Base-by-base conservation (phyloP, 2,113 vertebrate species). In the Microtus ochrogaster region DNA sequence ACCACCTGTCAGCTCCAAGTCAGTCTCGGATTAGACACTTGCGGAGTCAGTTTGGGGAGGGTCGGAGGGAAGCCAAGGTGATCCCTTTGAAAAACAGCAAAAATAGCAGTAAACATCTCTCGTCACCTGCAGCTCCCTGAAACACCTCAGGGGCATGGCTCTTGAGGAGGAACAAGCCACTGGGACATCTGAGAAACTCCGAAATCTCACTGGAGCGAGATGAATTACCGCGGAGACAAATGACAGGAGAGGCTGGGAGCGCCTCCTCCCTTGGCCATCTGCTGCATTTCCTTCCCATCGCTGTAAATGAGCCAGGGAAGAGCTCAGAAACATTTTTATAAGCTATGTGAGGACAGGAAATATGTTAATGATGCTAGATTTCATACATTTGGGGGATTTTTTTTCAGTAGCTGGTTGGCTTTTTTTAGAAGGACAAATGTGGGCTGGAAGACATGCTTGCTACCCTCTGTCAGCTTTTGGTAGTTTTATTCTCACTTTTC, bases 1-100 rank as follows among this genome's bases (percentile, higher is more conserved):
- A 96, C 98, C 98, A 98, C 98, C 98, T 99, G 98, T 98, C 98
- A 98, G 97, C 97, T 98, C 98, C 96, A 98, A 98, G 98, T 98
- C 97, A 97, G 97, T 87, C 94, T 95, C 97, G 97, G 97, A 98
- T 98, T 95, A 95, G 92, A 98, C 98, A 52, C 65, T 97, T 65
- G 1, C 91, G 91, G 96, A 97, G 98, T 98, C 92, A 68, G 90
- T 96, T 65, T 87, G 86, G 96, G 94, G 96, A 91, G 92, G 89
- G 74, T 94, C 26, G 14, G 65, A 94, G 72, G 91, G 78, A 96
- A 84, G 78, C 94, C 58, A 82, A 97, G 95, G 96, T 97, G 97
- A 93, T 97, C 98, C 97, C 96, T 98, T 98, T 98, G 95, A 97
- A 92, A 94, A 97, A 73, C 96, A 92, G 96, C 97, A 97, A 89